Conservation (phyloP, 2,888 invertebrate species). For the Hydraecia micacea region DNA sequence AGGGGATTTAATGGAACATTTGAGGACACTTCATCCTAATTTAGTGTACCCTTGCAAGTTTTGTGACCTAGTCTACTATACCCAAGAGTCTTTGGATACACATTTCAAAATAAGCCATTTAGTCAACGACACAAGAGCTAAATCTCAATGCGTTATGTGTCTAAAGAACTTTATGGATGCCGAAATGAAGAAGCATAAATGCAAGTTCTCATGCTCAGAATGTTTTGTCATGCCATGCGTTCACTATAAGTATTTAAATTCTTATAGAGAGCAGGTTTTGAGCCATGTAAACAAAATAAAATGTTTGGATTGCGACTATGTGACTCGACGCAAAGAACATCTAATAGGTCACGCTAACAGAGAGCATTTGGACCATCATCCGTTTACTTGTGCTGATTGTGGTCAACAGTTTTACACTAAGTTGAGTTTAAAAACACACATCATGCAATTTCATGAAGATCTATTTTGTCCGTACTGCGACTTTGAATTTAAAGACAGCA, state of each 20-base stretch:
- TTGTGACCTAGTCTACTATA: constrained; percentile 75
- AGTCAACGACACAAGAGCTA: constrained; percentile 59
- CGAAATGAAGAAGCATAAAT: constrained; percentile 73
- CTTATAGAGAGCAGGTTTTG: constrained; percentile 75
- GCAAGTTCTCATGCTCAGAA: constrained; percentile 76
- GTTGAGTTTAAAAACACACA: constrained; percentile 74
- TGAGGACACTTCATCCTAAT: constrained; percentile 71
- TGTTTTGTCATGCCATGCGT: constrained; percentile 75
- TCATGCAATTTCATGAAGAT: constrained; percentile 75
- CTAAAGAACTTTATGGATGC: constrained; percentile 68
- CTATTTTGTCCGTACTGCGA: constrained; percentile 76
- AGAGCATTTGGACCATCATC: constrained; percentile 79
- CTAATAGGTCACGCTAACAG: constrained; percentile 77
- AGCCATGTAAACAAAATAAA: constrained; percentile 70
- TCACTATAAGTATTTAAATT: constrained; percentile 76
- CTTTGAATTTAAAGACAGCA: constrained; percentile 69
- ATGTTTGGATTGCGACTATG: constrained; percentile 78
- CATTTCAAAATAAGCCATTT: constrained; percentile 74
- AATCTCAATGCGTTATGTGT: constrained; percentile 75
- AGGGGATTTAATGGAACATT: constrained; percentile 71
- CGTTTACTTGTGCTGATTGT: constrained; percentile 77
- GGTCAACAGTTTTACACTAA: constrained; percentile 78
- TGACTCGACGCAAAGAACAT: constrained; percentile 75
- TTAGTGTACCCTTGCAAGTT: constrained; percentile 71
- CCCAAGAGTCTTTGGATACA: constrained; percentile 69